phyloP scores from a whole-genome alignment of 2,888 invertebrate genomes.

The Mythimna pallens region DNA sequence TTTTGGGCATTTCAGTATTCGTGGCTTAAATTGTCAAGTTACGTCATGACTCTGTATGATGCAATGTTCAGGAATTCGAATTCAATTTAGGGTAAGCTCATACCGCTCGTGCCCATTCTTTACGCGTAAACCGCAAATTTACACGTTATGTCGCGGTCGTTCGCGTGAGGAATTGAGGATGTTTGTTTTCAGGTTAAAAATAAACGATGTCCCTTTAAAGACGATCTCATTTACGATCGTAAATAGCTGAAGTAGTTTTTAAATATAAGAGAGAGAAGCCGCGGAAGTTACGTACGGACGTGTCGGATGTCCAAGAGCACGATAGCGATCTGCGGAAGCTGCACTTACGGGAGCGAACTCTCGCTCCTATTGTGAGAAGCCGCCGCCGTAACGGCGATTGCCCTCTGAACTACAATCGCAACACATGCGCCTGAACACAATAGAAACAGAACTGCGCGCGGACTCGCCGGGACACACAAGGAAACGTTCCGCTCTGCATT shows the following conservation, averaged over 20 bases:
- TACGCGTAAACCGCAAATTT: constrained; percentile 53
- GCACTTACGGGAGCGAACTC: constrained; percentile 78
- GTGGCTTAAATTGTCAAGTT: constrained; percentile 38
- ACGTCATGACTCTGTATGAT: constrained; percentile 54
- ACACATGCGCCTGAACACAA: constrained; percentile 74
- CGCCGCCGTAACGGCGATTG: constrained; percentile 80
- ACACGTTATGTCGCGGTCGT: constrained; percentile 23
- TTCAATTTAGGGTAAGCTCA: constrained; percentile 53
- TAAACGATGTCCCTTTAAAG: constrained; percentile 21
- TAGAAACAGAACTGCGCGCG: constrained; percentile 76
- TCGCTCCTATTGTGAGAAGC: constrained; percentile 85
- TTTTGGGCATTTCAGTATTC: constrained; percentile 56
- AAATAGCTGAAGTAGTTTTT: constrained; percentile 41
- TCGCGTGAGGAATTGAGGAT: constrained; percentile 26
- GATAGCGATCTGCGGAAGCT: constrained; percentile 85
- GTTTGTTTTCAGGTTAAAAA: constrained; percentile 34
- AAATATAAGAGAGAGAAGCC: constrained; percentile 67
- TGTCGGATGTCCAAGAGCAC: constrained; percentile 74
- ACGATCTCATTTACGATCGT: constrained; percentile 4
- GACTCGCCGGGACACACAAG: constrained; percentile 77
- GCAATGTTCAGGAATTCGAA: constrained; percentile 57
- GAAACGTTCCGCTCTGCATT: constrained; percentile 89
- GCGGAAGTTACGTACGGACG: constrained; percentile 77
- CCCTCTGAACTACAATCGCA: constrained; percentile 83
- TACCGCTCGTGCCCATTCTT: constrained; percentile 39